phyloP scores from a whole-genome alignment of 2,113 vertebrate genomes.

The Gallinago jamesoni region DNA sequence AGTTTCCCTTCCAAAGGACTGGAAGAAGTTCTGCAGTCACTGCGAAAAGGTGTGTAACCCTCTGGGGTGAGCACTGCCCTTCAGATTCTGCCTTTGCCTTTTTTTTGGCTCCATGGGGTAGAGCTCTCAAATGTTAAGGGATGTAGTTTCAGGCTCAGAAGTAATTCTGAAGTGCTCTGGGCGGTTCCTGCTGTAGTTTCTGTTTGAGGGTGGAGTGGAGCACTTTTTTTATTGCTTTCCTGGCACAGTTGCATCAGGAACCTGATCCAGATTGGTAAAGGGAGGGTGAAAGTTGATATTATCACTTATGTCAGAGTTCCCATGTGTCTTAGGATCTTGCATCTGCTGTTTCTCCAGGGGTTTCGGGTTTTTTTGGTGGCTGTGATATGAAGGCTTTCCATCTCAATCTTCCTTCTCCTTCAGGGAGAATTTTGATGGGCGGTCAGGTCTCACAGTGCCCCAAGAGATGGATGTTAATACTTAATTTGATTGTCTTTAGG shows the following conservation, averaged over 20 bases:
- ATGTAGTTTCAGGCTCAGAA: background rate
- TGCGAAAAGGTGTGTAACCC: fast-evolving
- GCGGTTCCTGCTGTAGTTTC: background rate
- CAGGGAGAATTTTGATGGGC: background rate
- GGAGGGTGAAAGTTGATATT: background rate
- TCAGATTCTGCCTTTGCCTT: background rate
- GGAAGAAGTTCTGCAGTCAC: background rate
- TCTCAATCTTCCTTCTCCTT: background rate
- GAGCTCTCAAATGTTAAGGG: background rate
- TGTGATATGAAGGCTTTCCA: background rate
- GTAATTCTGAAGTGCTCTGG: background rate
- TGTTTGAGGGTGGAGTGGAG: background rate
- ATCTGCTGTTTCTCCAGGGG: background rate
- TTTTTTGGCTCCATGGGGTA: background rate
- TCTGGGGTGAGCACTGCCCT: background rate
- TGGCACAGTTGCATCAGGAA: background rate
- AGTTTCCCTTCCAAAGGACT: background rate
- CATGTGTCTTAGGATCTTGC: fast-evolving
- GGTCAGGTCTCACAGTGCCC: fast-evolving
- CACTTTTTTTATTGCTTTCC: background rate
- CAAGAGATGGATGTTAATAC: background rate
- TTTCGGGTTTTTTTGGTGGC: background rate
- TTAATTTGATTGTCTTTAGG: background rate
- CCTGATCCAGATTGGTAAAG: background rate
- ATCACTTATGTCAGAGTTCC: background rate